A percentile compares a stretch with the other conserved stretches of the same genome.
These are phyloP conservation scores for Camelus bactrianus DNA, from an alignment of 2,113 vertebrate genomes.

Conservation along the genomic window DNA sequence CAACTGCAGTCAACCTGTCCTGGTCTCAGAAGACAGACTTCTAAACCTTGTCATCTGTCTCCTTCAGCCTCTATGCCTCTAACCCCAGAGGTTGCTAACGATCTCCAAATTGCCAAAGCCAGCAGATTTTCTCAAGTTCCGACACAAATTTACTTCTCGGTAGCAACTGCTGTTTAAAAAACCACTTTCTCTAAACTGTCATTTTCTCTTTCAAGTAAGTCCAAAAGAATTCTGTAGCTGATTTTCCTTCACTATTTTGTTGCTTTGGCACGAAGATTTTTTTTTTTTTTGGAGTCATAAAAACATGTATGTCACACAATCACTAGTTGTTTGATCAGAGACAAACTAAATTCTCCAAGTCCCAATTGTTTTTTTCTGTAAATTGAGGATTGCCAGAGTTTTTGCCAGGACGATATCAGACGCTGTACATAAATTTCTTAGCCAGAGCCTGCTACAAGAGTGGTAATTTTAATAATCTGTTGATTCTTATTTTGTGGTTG, in stretches of 20 bases:
- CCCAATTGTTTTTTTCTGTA: neutral
- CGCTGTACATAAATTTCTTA: neutral
- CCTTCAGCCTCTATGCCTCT: neutral
- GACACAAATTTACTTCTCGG: neutral
- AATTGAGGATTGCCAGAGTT: neutral
- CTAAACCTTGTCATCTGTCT: neutral
- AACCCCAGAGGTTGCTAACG: neutral
- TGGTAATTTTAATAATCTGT: neutral
- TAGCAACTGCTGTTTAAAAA: neutral
- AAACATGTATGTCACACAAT: neutral
- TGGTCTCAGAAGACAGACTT: neutral
- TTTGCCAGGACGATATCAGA: neutral
- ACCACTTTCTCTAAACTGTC: neutral
- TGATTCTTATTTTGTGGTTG: no score
- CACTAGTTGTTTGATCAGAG: neutral
- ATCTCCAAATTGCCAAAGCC: neutral
- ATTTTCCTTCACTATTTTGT: neutral
- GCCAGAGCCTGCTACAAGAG: neutral
- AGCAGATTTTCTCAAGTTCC: neutral
- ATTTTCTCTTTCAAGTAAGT: constrained; percentile 18
- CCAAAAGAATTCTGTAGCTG: neutral
- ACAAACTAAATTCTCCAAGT: neutral
- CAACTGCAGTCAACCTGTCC: neutral
- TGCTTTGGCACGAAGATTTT: neutral
- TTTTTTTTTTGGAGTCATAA: neutral